A percentile compares a stretch with the other conserved stretches of the same genome.
Conservation (phyloP, 2,797 vertebrate species). For the Centropyge bicolor region DNA sequence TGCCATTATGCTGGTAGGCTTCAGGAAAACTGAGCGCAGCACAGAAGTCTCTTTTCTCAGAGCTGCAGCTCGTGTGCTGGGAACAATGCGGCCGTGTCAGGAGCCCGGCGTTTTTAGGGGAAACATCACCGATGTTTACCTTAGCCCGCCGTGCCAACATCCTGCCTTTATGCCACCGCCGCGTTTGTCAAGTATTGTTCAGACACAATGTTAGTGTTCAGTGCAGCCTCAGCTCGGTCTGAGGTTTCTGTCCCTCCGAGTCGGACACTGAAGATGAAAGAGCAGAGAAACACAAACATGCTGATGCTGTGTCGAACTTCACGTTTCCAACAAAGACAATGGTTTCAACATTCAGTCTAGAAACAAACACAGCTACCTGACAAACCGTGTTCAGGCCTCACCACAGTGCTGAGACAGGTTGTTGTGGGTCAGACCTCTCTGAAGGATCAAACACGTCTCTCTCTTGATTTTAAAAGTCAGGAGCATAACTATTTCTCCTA, state of each 20-base stretch:
- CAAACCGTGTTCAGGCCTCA: not conserved
- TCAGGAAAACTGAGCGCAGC: constrained; percentile 56
- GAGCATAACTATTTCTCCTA: not conserved
- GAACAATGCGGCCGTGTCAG: constrained; percentile 65
- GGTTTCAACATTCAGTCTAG: not conserved
- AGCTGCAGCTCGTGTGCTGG: constrained; percentile 31
- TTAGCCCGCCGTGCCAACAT: constrained; percentile 72
- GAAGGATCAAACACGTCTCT: constrained; percentile 12
- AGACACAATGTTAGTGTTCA: constrained; percentile 72
- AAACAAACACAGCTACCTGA: not conserved
- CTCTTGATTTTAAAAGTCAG: constrained; percentile 20
- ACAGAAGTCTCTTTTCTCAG: constrained; percentile 43
- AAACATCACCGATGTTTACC: constrained; percentile 74
- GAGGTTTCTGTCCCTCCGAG: constrained; percentile 31
- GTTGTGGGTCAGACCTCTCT: not conserved
- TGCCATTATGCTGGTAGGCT: constrained; percentile 49
- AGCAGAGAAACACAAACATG: constrained; percentile 19
- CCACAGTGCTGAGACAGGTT: not conserved
- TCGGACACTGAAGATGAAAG: constrained; percentile 30
- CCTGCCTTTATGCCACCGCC: constrained; percentile 80
- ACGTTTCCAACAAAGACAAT: constrained; percentile 9
- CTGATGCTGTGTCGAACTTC: not conserved
- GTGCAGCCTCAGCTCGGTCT: not conserved
- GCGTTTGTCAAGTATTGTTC: constrained; percentile 80
- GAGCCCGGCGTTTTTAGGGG: constrained; percentile 49